Base-by-base conservation (phyloP, 2,113 vertebrate genomes). In the Oryzias curvinotus region DNA sequence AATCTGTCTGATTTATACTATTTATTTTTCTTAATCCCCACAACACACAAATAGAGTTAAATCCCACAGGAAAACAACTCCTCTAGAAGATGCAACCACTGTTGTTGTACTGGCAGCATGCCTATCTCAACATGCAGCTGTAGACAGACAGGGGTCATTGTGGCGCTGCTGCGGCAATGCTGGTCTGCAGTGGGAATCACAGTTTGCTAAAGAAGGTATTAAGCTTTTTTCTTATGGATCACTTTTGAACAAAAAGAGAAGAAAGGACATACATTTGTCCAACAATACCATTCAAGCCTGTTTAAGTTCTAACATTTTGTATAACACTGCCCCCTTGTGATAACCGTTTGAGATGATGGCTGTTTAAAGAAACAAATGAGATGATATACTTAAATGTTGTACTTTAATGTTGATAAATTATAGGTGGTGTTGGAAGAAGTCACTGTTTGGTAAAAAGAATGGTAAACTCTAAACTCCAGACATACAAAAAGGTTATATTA, bases 311-410 rank as follows among this genome's bases (percentile, higher is more conserved):
- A 16, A 77, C 70, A 83, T 44, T 2, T 68, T 87, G 77, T 85
- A 28, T 79, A 78, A 85, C 72, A 90, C 66, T 87, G 85, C 86
- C 85, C 80, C 81, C 86, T 82, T 72, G 85, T 86, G 88, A 78
- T 67, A 30, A 18, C 44, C 42, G 1, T 55, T 58, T 57, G 73
- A 77, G 50, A 47, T 28, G 14, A 14, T 14, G 8, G 26, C 23
- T 43, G 52, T 50, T 61, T 68, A 15, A 52, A 16, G 30, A 61
- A 26, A 36, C 50, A 14, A 19, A 70, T 69, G 15, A 53, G 47
- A 57, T 19, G 5, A 7, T 15, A n/a, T 17, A 3, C 7, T 0
- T 18, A 65, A 44, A 66, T 21, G 17, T 19, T 17, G 42, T 14
- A 44, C 7, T 69, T 14, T 41, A 23, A 47, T 59, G 46, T 7